Base-by-base conservation (phyloP, 2,888 invertebrate species). In the Limnephilus lunatus region DNA sequence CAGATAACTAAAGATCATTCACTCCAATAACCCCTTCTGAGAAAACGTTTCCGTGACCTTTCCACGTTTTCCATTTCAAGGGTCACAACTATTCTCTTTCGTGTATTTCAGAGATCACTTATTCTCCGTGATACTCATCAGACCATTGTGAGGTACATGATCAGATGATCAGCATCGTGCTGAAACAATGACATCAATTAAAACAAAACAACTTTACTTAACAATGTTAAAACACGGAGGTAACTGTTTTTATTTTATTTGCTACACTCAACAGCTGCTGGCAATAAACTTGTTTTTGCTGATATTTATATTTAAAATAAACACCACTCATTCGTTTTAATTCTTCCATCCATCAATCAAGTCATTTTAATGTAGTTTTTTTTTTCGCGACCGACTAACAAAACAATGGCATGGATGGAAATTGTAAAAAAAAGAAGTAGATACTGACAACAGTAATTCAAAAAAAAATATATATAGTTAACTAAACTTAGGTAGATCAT, bases 41-140 rank as follows among this genome's bases (percentile, higher is more conserved):
- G 68, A 68, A 68, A 68, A 68, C 35, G 9, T 89, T 80, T 89
- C 39, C 11, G 25, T 89, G 88, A 89, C 88, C 88, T 89, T 89
- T 89, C 15, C 68, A n/a, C 32, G 80, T 89, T 89, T 89, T 89
- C 80, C 80, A 80, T 80, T 89, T 89, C 80, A 89, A 89, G 88
- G 88, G 88, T 89, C 88, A 89, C 12, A 12, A 32, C 39, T 32
- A 32, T 32, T 25, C 88, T 89, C 68, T 89, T 80, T 86, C 15
- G n/a, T 86, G 86, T 86, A 86, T 83, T 31, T 83, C 31, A 25
- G 35, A 83, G 83, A 35, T 83, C 35, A 83, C 35, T 68, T 35
- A 32, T 83, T 35, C 35, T 83, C n/a, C 35, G 35, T 83, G 83
- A 83, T 25, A 39, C 53, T 9, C 86, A 85, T 39, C 85, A 14